Evolutionary conservation across 2,888 invertebrate genomes (phyloP), one percentile per base, ranked within the genome.

Genomic region (Leptogaster cylindrica): DNA sequence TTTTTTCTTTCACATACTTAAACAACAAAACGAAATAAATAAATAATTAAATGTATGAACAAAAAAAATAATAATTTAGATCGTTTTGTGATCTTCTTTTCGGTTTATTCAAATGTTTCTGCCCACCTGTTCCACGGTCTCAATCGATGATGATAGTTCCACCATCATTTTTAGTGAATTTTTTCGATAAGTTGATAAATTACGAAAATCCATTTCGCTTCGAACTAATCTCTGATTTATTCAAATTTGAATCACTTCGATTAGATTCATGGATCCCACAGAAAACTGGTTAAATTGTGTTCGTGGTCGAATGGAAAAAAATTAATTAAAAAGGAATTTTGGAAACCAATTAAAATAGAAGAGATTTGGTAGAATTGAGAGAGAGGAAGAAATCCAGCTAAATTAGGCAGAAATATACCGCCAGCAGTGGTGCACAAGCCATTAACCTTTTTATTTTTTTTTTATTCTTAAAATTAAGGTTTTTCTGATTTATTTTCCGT

Each of bases 321-420:
- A 61, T 65, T 65, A 51, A 65, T 51, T 65, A 51, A 36, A 48
- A 65, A 65, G 50, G 48, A 50, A 65, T 50, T 65, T 65, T 51
- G 65, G 50, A 65, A 65, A 65, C 50, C 50, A 65, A 65, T 65
- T 65, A 65, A 65, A 65, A 65, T 65, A 65, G 65, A 65, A 50
- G 65, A 65, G 50, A 36, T 51, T 31, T 39, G 65, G 51, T 65
- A 25, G 48, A 50, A 64, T 31, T 23, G 36, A 31, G n/a, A n/a
- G n/a, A 39, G 33, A 36, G 48, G 48, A 36, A 50, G 31, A 33
- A 58, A 39, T 50, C 20, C 8, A 50, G 48, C 36, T 65, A 65
- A 65, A 65, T 50, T 36, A 65, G 36, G 27, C 36, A 48, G 27
- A 48, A 55, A 65, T 25, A 65, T 39, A n/a, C 65, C 50, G 65